Conservation (phyloP, 2,113 vertebrate species). For the Podilymbus podiceps region DNA sequence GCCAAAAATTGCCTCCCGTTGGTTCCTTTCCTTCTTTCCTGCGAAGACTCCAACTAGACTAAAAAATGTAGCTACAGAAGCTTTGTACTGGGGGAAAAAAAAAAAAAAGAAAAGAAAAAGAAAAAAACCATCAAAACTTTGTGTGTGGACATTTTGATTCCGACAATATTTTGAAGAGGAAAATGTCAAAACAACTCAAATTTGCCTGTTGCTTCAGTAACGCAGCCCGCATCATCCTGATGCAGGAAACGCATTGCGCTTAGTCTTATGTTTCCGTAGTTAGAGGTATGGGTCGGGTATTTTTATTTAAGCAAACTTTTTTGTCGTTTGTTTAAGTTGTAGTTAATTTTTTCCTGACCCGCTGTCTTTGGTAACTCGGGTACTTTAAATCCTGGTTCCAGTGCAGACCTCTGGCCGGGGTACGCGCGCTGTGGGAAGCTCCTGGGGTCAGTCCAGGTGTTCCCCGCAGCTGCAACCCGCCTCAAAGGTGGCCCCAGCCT, state of each 20-base stretch:
- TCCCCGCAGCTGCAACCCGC: neutral
- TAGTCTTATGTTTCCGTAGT: neutral
- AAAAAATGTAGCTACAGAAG: neutral
- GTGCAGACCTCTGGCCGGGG: neutral
- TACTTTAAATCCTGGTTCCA: neutral
- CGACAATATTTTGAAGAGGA: neutral
- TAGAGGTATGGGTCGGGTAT: neutral
- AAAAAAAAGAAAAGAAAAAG: too few species aligned
- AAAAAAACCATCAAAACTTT: neutral
- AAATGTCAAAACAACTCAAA: neutral
- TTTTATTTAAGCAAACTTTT: neutral
- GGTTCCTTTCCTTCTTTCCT: neutral
- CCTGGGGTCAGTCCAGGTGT: neutral
- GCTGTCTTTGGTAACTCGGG: neutral
- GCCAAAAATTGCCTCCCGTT: neutral
- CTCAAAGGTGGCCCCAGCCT: neutral
- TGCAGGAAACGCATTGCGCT: neutral
- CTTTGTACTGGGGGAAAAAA: neutral
- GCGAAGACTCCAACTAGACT: neutral
- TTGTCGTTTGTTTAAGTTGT: too few species aligned
- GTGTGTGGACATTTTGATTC: neutral
- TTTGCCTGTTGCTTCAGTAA: neutral
- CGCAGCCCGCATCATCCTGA: rapidly evolving
- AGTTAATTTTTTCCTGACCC: neutral
- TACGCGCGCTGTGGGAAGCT: neutral